These are phyloP conservation scores for Luffia ferchaultella DNA, from an alignment of 2,888 invertebrate species.

Conservation along the genomic window DNA sequence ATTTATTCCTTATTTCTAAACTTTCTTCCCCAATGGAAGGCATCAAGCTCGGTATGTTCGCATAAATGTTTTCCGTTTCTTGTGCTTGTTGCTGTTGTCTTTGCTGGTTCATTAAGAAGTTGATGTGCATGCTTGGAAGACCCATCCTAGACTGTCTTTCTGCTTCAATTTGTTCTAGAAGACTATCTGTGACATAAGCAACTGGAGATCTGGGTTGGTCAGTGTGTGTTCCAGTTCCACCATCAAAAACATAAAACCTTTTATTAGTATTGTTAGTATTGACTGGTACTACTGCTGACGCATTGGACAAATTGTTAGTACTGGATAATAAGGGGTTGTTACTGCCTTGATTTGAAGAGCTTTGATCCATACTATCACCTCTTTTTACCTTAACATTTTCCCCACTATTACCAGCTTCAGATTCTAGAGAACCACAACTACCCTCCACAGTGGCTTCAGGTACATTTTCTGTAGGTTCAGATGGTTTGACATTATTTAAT, in stretches of 20 bases:
- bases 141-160: conserved; percentile 55
- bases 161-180: conserved; percentile 55
- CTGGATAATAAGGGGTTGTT: conserved; percentile 55
- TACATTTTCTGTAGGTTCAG: conserved; percentile 40
- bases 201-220: conserved; percentile 55
- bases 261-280: conserved; percentile 47
- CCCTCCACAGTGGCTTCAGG: conserved; percentile 52
- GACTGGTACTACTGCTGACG: conserved; percentile 49
- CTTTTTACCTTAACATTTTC: conserved; percentile 41
- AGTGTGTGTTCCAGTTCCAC: conserved; percentile 36
- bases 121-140: conserved; percentile 58
- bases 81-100: conserved; percentile 35
- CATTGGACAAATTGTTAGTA: conserved; percentile 36
- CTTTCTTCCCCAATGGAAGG: conserved; percentile 65
- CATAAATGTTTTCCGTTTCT: conserved; percentile 26
- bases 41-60: conserved; percentile 48
- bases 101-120: conserved; percentile 48
- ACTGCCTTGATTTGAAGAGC: conserved; percentile 60
- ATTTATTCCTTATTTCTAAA: conserved; percentile 62
- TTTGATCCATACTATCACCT: conserved; percentile 51
- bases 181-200: conserved; percentile 54
- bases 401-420: conserved; percentile 48
- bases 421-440: conserved; percentile 57
- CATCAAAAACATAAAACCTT: conserved; percentile 55
- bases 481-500: conserved; percentile 32